phyloP scores from a whole-genome alignment of 2,797 vertebrate species.

The Enteromius mattozi region DNA sequence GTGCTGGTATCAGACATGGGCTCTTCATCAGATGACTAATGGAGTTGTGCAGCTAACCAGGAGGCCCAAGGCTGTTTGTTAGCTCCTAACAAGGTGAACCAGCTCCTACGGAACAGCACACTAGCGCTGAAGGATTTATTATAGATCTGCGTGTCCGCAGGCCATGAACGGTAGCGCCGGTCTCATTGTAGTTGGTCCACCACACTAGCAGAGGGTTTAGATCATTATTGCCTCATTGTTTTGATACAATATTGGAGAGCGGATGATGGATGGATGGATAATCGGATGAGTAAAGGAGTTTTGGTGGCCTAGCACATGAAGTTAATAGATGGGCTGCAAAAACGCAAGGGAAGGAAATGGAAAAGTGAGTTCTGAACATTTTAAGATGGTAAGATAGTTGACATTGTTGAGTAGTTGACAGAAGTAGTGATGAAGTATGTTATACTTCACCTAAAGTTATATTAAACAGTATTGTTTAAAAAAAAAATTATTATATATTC shows the following conservation, averaged over 20 bases:
- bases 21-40: slow-evolving; percentile 69
- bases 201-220: slow-evolving; percentile 58
- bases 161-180: slow-evolving; percentile 42
- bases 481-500: background rate
- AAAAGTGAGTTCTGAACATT: background rate
- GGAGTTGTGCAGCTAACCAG: slow-evolving; percentile 65
- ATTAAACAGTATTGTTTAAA: background rate
- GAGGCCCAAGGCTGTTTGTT: slow-evolving; percentile 66
- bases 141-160: slow-evolving; percentile 56
- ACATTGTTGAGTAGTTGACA: background rate
- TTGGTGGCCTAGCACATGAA: background rate
- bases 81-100: slow-evolving; percentile 67
- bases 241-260: slow-evolving; percentile 47
- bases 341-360: background rate
- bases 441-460: background rate
- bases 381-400: background rate
- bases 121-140: slow-evolving; percentile 62
- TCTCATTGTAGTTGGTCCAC: slow-evolving; percentile 51
- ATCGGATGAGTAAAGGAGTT: slow-evolving; percentile 44
- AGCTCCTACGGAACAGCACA: slow-evolving; percentile 60
- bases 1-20: slow-evolving; percentile 62
- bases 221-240: slow-evolving; percentile 60
- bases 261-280: slow-evolving; percentile 36
- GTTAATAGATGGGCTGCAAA: slow-evolving; percentile 5
- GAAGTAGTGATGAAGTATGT: background rate